Conservation (phyloP, 2,888 invertebrate species). For the Brachycybe producta region DNA sequence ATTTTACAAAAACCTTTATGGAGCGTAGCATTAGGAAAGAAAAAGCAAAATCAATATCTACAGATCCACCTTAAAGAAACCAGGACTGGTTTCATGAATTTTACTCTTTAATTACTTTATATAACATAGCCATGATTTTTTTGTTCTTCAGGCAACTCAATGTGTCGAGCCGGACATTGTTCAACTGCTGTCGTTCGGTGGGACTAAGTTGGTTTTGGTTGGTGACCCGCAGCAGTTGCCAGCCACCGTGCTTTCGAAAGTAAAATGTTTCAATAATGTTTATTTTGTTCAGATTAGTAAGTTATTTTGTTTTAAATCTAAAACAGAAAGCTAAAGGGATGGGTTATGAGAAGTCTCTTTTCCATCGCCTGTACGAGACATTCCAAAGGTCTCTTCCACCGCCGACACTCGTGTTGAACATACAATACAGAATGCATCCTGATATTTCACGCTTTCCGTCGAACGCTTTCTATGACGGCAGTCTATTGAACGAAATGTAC, state of each 20-base stretch:
- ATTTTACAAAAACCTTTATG: too few relatives aligned
- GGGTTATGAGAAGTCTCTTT: conserved; percentile 60
- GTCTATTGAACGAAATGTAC: conserved; percentile 33
- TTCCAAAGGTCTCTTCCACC: conserved; percentile 28
- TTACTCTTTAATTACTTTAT: neutral
- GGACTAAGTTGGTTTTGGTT: conserved; percentile 61
- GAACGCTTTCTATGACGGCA: conserved; percentile 50
- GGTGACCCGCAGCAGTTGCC: conserved; percentile 79
- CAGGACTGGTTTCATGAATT: too few relatives aligned
- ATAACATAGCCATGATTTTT: conserved; percentile 38
- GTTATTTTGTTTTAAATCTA: conserved; percentile 20
- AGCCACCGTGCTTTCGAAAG: conserved; percentile 61
- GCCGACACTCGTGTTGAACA: conserved; percentile 30
- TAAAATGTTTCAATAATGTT: conserved; percentile 27
- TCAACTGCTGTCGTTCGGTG: conserved; percentile 61
- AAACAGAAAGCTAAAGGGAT: conserved; percentile 53
- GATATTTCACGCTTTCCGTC: conserved; percentile 71
- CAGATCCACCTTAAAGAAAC: too few relatives aligned
- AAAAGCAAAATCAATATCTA: too few relatives aligned
- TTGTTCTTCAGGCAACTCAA: conserved; percentile 79
- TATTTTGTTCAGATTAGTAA: neutral
- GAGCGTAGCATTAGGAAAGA: too few relatives aligned
- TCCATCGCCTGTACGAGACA: conserved; percentile 54
- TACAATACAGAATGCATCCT: conserved; percentile 75
- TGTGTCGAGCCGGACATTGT: conserved; percentile 69